Conservation (phyloP, 2,113 vertebrate genomes). For the Pachypanchax playfairii region DNA sequence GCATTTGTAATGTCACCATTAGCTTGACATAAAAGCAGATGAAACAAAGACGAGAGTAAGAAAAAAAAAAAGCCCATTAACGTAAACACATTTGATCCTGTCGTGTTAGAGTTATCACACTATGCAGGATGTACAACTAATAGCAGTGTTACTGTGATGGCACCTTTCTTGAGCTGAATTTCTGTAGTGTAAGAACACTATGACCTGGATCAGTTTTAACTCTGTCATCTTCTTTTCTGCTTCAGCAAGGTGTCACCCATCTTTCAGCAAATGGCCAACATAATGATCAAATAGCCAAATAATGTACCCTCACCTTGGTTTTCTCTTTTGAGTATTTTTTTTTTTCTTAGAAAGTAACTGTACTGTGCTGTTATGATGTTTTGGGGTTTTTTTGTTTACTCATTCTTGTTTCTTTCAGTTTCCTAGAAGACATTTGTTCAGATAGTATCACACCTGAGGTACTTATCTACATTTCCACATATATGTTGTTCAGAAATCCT, state of each 20-base stretch:
- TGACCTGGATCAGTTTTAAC: slow-evolving; percentile 39
- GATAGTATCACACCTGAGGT: too few relatives aligned
- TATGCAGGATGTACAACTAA: neutral
- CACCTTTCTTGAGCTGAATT: slow-evolving; percentile 3
- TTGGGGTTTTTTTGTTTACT: too few relatives aligned
- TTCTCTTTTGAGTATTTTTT: neutral
- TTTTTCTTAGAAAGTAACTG: neutral
- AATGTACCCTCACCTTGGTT: slow-evolving; percentile 8
- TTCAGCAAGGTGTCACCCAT: slow-evolving; percentile 23
- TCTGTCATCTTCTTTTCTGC: slow-evolving; percentile 25
- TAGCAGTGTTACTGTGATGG: slow-evolving; percentile 17
- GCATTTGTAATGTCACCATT: slow-evolving; percentile 39
- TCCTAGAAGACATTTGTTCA: neutral
- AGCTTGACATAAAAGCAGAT: slow-evolving; percentile 26
- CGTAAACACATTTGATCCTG: neutral
- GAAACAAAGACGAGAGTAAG: slow-evolving; percentile 4
- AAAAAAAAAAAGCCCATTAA: neutral
- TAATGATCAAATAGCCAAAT: slow-evolving; percentile 16
- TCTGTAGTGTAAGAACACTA: slow-evolving; percentile 30
- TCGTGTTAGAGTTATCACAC: slow-evolving; percentile 12
- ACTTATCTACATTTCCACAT: slow-evolving; percentile 1
- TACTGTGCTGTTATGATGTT: neutral
- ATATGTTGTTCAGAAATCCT: slow-evolving; percentile 9
- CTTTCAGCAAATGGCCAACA: slow-evolving; percentile 10
- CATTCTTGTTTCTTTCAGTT: neutral